Conservation (phyloP, 2,797 vertebrate species). For the Mormyrus hasselquistii region DNA sequence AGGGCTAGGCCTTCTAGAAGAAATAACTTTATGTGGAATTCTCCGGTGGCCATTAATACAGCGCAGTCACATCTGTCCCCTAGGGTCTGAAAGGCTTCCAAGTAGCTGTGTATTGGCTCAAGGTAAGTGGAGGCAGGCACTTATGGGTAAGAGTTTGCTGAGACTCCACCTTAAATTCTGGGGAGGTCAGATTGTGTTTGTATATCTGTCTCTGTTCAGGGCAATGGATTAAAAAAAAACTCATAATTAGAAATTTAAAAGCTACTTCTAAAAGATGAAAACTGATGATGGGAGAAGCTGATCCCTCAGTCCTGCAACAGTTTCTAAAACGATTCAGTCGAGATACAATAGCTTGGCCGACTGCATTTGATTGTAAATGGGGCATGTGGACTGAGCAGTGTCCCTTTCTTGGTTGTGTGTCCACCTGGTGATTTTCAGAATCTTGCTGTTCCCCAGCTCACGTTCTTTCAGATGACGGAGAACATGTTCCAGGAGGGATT, state of each 20-base stretch:
- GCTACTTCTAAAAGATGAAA: not conserved
- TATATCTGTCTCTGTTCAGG: not conserved
- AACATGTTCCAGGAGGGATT: constrained; percentile 70
- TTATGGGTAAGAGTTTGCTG: not conserved
- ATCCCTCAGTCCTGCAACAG: not conserved
- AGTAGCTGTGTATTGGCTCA: not conserved
- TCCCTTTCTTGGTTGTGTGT: not conserved
- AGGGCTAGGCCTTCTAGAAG: not conserved
- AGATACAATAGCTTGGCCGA: not conserved
- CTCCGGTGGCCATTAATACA: not conserved
- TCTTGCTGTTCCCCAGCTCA: not conserved
- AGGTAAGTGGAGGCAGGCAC: not conserved
- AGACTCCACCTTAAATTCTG: not conserved
- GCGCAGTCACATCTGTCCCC: not conserved
- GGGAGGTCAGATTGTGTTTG: not conserved
- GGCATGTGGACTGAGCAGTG: not conserved
- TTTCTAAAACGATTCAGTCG: not conserved
- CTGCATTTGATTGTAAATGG: not conserved
- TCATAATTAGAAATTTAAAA: not conserved
- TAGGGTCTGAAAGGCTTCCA: not conserved
- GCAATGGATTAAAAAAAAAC: not conserved
- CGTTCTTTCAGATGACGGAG: constrained; percentile 48
- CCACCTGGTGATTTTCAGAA: not conserved
- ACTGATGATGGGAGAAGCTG: not conserved
- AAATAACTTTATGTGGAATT: not conserved